These are phyloP conservation scores for Ferdinandea cuprea DNA, from an alignment of 2,888 invertebrate genomes.

Conservation along the genomic window DNA sequence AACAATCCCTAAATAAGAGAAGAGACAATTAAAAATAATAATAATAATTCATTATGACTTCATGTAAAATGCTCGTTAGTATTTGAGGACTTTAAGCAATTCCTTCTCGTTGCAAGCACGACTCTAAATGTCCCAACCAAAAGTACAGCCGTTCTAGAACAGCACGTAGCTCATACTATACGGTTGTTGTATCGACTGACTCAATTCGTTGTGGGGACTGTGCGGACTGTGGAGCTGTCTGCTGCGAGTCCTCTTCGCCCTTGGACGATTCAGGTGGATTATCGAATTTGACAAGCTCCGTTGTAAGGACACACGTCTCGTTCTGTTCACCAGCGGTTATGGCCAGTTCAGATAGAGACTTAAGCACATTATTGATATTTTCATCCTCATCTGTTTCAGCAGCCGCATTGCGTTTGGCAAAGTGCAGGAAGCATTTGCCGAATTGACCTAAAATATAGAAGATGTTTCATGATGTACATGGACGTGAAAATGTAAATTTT, in stretches of 20 bases:
- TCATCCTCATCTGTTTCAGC: conserved; percentile 79
- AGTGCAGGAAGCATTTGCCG: conserved; percentile 90
- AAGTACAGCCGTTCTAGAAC: conserved; percentile 81
- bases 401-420: conserved; percentile 86
- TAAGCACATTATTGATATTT: conserved; percentile 81
- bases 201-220: conserved; percentile 78
- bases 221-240: conserved; percentile 17
- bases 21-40: conserved; percentile 41
- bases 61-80: conserved; percentile 74
- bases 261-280: conserved; percentile 73
- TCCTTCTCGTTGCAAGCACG: conserved; percentile 81
- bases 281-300: conserved; percentile 80
- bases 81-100: conserved; percentile 75
- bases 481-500: conserved; percentile 22
- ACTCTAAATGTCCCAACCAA: conserved; percentile 81
- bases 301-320: conserved; percentile 79
- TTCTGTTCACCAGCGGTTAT: conserved; percentile 75
- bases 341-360: conserved; percentile 80
- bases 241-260: conserved; percentile 35
- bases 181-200: conserved; percentile 82
- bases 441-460: conserved; percentile 84
- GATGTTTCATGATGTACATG: neutral
- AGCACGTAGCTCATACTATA: conserved; percentile 82
- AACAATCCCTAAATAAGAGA: conserved; percentile 24
- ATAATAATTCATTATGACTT: conserved; percentile 72